A percentile compares a stretch with the other conserved stretches of the same genome.
Evolutionary conservation across 2,797 vertebrate species (phyloP).

Genomic region (Rallus crepitans): DNA sequence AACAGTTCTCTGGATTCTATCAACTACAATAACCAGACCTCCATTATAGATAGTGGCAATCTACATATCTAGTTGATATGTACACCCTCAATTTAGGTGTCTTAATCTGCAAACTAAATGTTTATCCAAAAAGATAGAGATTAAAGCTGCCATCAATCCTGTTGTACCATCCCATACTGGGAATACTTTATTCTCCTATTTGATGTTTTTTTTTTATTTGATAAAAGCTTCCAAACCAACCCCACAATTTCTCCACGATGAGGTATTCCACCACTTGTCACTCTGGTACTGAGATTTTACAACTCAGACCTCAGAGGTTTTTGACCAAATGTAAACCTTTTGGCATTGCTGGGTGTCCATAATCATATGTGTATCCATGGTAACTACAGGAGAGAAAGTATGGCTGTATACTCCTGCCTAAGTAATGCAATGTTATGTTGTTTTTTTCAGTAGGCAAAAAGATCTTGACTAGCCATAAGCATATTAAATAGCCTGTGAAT

Average conservation of each 20-base stretch:
- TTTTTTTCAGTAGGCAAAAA: slow-evolving; percentile 36
- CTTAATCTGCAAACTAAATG: not conserved
- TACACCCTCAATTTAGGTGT: not conserved
- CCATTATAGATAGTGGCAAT: not conserved
- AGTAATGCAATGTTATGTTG: not conserved
- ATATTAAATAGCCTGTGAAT: slow-evolving; percentile 1
- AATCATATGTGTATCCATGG: slow-evolving; percentile 44
- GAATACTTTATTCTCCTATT: not conserved
- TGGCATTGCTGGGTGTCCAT: slow-evolving; percentile 15
- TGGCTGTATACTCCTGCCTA: slow-evolving; percentile 2
- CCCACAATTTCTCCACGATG: not conserved
- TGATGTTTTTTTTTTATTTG: not conserved
- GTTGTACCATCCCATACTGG: not conserved
- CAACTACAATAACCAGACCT: not conserved
- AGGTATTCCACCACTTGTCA: not conserved
- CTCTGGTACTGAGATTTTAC: not conserved
- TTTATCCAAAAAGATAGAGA: not conserved
- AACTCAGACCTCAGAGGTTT: not conserved
- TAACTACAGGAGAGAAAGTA: slow-evolving; percentile 28
- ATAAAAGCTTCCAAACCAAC: not conserved
- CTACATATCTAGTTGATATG: not conserved
- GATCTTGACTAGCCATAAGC: not conserved
- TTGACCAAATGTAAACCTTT: slow-evolving; percentile 19
- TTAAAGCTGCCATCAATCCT: not conserved
- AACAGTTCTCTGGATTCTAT: not conserved